These are phyloP conservation scores for Semnornis frantzii DNA, from an alignment of 2,113 vertebrate genomes.

Conservation along the genomic window DNA sequence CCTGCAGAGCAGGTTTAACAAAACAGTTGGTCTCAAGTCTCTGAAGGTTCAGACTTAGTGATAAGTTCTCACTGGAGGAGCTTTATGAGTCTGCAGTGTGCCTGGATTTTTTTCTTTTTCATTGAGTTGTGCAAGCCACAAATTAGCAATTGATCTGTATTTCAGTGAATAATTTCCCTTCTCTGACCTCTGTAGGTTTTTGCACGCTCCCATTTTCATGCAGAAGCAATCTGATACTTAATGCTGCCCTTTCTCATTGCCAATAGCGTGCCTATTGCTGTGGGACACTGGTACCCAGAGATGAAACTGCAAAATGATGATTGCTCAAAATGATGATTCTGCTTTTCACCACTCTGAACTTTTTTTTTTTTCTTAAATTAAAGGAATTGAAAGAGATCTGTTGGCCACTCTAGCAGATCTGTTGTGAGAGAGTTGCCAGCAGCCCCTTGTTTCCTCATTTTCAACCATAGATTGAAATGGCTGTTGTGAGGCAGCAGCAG, in stretches of 20 bases:
- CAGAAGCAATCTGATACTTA: neutral
- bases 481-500: neutral
- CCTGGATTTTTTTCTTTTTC: neutral
- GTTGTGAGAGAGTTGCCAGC: neutral
- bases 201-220: neutral
- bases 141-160: neutral
- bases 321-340: no score
- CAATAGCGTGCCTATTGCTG: neutral
- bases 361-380: neutral
- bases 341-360: neutral
- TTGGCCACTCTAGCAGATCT: neutral
- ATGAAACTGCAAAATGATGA: neutral
- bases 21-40: neutral
- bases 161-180: neutral
- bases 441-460: neutral
- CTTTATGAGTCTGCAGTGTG: neutral
- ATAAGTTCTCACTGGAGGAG: neutral
- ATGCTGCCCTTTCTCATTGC: neutral
- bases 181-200: neutral
- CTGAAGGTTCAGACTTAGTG: neutral
- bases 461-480: neutral
- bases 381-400: neutral
- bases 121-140: neutral
- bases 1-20: neutral
- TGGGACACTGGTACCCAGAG: neutral